phyloP scores from a whole-genome alignment of 2,113 vertebrate species.

The Atrichornis clamosus region DNA sequence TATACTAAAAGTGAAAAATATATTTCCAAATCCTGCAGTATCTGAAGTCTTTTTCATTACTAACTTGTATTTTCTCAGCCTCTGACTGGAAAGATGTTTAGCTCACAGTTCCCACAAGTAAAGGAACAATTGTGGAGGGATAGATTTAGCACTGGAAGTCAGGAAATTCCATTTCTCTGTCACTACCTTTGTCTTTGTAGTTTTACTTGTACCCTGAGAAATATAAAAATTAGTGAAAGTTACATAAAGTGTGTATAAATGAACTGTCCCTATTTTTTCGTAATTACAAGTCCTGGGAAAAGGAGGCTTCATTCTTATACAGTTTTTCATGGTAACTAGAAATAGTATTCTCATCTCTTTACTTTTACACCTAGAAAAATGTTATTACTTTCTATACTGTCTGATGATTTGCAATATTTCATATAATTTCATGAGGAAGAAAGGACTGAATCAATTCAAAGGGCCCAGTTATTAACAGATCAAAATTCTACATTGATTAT shows the following conservation, averaged over 20 bases:
- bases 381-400: not conserved
- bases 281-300: not conserved
- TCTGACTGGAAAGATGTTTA: not conserved
- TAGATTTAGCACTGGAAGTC: not conserved
- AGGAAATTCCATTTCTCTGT: not conserved
- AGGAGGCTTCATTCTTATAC: not conserved
- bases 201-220: not conserved
- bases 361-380: not conserved
- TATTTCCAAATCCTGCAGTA: not conserved
- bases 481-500: not conserved
- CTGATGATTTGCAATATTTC: not conserved
- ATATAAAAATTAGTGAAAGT: not conserved
- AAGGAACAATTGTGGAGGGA: not conserved
- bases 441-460: not conserved
- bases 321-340: not conserved
- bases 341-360: not conserved
- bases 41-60: not conserved
- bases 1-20: fast-evolving
- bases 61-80: not conserved
- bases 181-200: not conserved
- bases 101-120: not conserved
- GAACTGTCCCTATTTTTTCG: not conserved
- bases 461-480: not conserved
- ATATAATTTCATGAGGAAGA: not conserved
- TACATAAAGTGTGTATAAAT: not conserved